Percentiles rank a stretch among this genome's conserved stretches.
phyloP scores from a whole-genome alignment of 1,140 invertebrate species.

The Nasonia longicornis region DNA sequence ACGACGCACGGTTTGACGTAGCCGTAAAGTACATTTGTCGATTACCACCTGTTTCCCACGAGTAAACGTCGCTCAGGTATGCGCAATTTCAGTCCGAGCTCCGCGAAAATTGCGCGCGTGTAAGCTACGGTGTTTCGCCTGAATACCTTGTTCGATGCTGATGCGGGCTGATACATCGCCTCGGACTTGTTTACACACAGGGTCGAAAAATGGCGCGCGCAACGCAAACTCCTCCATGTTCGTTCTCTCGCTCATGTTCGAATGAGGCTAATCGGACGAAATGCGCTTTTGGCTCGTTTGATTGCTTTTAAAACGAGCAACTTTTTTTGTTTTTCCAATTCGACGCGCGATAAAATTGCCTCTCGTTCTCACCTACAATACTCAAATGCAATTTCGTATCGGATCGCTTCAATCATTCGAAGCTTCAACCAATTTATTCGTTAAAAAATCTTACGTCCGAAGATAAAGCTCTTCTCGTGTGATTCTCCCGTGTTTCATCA shows the following conservation, averaged over 20 bases:
- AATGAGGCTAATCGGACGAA: too few relatives aligned
- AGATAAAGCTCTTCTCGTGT: not conserved
- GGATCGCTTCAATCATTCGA: too few relatives aligned
- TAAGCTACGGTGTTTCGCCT: not conserved
- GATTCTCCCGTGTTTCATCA: too few relatives aligned
- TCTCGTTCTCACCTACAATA: too few relatives aligned
- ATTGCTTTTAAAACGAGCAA: too few relatives aligned
- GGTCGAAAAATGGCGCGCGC: not conserved
- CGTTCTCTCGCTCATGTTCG: too few relatives aligned
- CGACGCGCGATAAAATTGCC: too few relatives aligned
- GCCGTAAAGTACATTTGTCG: conserved; percentile 12
- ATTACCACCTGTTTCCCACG: conserved; percentile 33
- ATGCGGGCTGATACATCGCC: not conserved
- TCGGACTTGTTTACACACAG: not conserved
- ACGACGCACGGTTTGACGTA: not conserved
- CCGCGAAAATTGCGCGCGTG: conserved; percentile 19
- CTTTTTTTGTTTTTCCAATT: too few relatives aligned
- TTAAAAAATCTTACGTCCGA: not conserved
- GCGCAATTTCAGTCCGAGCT: conserved; percentile 1
- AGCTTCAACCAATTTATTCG: not conserved
- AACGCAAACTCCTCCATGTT: too few relatives aligned
- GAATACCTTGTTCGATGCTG: not conserved
- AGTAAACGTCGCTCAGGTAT: not conserved
- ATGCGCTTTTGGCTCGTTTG: too few relatives aligned
- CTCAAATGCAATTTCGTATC: too few relatives aligned